Base-by-base conservation (phyloP, 2,888 invertebrate genomes). In the Melanostoma mellinum region DNA sequence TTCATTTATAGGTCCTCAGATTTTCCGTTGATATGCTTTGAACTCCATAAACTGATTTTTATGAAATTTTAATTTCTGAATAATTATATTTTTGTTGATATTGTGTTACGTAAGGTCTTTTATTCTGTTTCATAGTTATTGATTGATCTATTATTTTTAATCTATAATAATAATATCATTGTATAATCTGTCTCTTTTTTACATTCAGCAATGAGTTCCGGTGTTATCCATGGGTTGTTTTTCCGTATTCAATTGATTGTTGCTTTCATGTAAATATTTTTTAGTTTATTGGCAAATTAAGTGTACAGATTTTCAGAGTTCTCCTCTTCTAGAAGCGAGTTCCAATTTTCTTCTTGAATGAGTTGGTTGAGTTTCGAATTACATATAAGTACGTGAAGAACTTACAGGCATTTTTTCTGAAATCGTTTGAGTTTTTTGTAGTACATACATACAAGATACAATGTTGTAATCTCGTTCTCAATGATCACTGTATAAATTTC, bases 381-480 rank as follows among this genome's bases (percentile, higher is more conserved):
- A 32, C 44, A 56, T 46, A 68, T 20, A 20, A 1, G 20, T 68
- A 30, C 36, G 35, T 3, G 38, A 32, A 6, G 40, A 3, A 60
- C 6, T 60, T 20, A 20, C 20, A 20, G 20, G 20, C 20, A 1
- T 32, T 5, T 10, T 1, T 55, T 10, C 2, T 33, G 4, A 3
- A 48, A 5, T 10, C 20, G 35, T 10, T 1, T 3, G 8, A 6
- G 4, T 20, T 20, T 20, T 20, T 20, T 20, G 20, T 20, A 20
- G 20, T 20, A 20, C 20, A 20, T 20, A 58, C n/a, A n/a, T n/a
- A n/a, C n/a, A n/a, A n/a, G n/a, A n/a, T n/a, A n/a, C 3, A 56
- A 4, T 4, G 5, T 68, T 44, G 48, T 69, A 1, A 55, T 6
- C 4, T 32, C 42, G 38, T 56, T 56, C 4, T 69, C 69, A 4